Percentiles rank a stretch among this genome's conserved stretches.
Evolutionary conservation across 2,113 vertebrate genomes (phyloP).

Genomic region (Calidris pygmaea): DNA sequence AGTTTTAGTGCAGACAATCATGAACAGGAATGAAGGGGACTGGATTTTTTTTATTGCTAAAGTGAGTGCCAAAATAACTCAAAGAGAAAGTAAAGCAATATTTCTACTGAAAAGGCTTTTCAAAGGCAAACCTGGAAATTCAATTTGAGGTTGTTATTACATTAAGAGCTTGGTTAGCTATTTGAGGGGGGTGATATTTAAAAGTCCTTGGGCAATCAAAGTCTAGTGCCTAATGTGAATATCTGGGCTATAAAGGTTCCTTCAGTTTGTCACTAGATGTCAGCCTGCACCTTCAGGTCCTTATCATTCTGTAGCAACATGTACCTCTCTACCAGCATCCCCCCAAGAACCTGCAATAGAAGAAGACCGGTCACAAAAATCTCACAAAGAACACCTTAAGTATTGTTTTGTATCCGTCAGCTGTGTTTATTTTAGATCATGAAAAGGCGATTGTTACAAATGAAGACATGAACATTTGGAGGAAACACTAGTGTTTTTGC

Average conservation of each 20-base stretch:
- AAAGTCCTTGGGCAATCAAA: background rate
- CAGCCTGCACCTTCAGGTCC: background rate
- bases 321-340: background rate
- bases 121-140: background rate
- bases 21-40: background rate
- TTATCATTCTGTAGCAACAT: too few species aligned
- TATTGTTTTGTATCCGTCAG: background rate
- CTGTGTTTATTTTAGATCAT: constrained; percentile 25
- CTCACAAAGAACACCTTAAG: background rate
- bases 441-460: background rate
- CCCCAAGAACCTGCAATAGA: background rate
- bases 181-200: background rate
- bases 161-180: background rate
- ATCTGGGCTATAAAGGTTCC: background rate
- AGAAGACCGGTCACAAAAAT: background rate
- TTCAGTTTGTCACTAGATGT: constrained; percentile 53
- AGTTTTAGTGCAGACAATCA: background rate
- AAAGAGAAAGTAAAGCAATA: background rate
- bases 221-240: background rate
- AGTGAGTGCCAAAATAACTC: background rate
- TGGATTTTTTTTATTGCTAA: background rate
- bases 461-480: background rate
- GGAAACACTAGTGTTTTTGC: background rate
- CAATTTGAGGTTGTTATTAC: background rate
- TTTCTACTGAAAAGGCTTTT: background rate